phyloP scores from a whole-genome alignment of 2,888 invertebrate genomes.

The Hydrotaea cyrtoneurina region DNA sequence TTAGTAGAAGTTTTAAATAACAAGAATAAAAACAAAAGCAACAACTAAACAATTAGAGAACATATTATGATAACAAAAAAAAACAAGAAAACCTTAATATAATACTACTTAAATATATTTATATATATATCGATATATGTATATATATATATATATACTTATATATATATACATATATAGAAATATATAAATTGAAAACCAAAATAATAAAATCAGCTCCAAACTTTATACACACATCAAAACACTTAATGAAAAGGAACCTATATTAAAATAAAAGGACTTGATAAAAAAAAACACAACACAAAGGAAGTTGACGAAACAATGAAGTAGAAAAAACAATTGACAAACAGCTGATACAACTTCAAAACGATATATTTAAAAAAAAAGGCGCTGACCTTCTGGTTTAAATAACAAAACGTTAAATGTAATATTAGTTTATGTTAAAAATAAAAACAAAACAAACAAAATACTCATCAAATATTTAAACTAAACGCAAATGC shows the following conservation, averaged over 20 bases:
- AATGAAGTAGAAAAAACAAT: conserved; percentile 60
- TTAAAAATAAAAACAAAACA: conserved; percentile 17
- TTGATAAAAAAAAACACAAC: conserved; percentile 53
- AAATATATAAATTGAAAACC: conserved; percentile 12
- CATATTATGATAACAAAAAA: not conserved
- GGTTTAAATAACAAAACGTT: conserved; percentile 67
- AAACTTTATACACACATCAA: conserved; percentile 43
- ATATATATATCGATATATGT: too few species aligned
- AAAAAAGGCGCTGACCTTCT: conserved; percentile 72
- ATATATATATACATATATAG: too few species aligned
- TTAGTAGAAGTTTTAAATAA: conserved; percentile 52
- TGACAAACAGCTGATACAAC: conserved; percentile 69
- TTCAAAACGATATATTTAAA: conserved; percentile 69
- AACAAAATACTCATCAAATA: conserved; percentile 59
- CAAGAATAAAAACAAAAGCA: not conserved
- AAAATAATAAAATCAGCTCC: conserved; percentile 37
- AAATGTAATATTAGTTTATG: conserved; percentile 54
- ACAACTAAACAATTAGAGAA: conserved; percentile 6
- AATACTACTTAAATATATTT: conserved; percentile 56
- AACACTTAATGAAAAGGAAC: conserved; percentile 49
- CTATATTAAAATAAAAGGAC: conserved; percentile 56
- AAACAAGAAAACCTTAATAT: not conserved
- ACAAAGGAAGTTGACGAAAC: conserved; percentile 67
- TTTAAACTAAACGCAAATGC: conserved; percentile 16
- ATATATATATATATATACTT: too few species aligned